Base-by-base conservation (phyloP, 2,888 invertebrate species). In the Allophyes oxyacanthae region DNA sequence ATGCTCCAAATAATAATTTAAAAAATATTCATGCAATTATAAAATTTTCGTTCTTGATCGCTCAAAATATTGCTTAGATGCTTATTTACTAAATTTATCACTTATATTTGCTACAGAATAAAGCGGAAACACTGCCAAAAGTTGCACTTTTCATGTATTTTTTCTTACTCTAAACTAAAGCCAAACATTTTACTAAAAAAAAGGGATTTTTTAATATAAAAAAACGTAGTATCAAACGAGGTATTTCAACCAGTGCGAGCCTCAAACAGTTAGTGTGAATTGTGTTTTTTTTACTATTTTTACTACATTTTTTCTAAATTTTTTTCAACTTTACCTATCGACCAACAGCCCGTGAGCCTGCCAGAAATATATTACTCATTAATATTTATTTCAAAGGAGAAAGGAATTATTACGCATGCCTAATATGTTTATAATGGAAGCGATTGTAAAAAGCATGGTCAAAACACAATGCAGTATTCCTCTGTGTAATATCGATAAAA, bases 281-380 rank as follows among this genome's bases (percentile, higher is more conserved):
- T 53, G 73, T 72, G 62, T 59, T 49, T 57, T 52, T 66, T 45
- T 30, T n/a, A n/a, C 42, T 62, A 57, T 76, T 78, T 75, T 55
- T 44, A 43, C 66, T 64, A 66, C 37, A 30, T 45, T 58, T n/a
- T 60, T 66, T 67, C 56, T 59, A 20, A 20, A 67, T 62, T 71
- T 71, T 71, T 72, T 72, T 33, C 64, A 67, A 75, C 74, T 64
- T 88, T 89, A 89, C 89, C 89, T 89, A 89, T 84, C 85, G 87
- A 71, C 85, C 86, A 75, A 83, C 83, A 73, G 83, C 85, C 60
- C 85, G 85, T 65, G 82, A 79, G 77, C 88, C 89, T 89, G 88
- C 77, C 78, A 77, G 82, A 81, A 78, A 83, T 76, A 54, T 51
- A 59, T 60, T 61, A 74, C 69, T 20, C 64, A 77, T 62, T 76